Conservation (phyloP, 1,140 invertebrate genomes). For the Lethrus apterus region DNA sequence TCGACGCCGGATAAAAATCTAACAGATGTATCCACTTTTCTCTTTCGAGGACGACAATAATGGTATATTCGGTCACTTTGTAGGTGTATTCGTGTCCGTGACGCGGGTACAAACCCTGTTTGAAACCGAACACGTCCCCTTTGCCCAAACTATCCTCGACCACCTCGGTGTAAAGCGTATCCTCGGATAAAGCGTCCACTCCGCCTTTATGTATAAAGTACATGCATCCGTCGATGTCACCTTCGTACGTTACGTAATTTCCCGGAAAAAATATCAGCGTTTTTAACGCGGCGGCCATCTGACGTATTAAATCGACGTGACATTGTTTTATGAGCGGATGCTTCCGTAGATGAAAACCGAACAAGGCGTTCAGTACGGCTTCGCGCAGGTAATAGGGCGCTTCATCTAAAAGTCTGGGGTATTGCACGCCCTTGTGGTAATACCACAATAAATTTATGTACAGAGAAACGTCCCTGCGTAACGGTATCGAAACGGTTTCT, state of each 20-base stretch:
- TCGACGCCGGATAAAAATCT: conserved; percentile 15
- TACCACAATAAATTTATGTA: conserved; percentile 15
- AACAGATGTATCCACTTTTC: conserved; percentile 12
- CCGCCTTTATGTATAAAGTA: conserved; percentile 24
- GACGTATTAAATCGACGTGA: conserved; percentile 21
- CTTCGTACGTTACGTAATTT: conserved; percentile 6
- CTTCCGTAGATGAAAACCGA: conserved; percentile 21
- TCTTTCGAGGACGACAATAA: conserved; percentile 7
- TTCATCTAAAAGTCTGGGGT: conserved; percentile 15
- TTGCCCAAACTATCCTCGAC: conserved; percentile 13
- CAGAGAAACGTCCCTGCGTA: background rate
- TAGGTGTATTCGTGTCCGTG: conserved; percentile 20
- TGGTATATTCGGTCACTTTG: conserved; percentile 8
- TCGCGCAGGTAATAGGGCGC: conserved; percentile 23
- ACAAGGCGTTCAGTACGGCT: conserved; percentile 23
- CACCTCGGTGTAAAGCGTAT: conserved; percentile 13
- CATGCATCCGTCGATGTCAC: conserved; percentile 14
- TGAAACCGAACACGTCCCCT: conserved; percentile 20
- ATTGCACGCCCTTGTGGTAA: conserved; percentile 15
- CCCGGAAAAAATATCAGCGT: conserved; percentile 8
- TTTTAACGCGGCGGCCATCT: conserved; percentile 12
- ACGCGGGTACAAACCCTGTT: conserved; percentile 15
- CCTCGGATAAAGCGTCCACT: conserved; percentile 13
- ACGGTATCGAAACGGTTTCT: conserved; percentile 1
- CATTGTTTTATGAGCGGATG: conserved; percentile 17